A percentile compares a stretch with the other conserved stretches of the same genome.
Conservation (phyloP, 1,140 invertebrate species). For the Eubasilissa regina region DNA sequence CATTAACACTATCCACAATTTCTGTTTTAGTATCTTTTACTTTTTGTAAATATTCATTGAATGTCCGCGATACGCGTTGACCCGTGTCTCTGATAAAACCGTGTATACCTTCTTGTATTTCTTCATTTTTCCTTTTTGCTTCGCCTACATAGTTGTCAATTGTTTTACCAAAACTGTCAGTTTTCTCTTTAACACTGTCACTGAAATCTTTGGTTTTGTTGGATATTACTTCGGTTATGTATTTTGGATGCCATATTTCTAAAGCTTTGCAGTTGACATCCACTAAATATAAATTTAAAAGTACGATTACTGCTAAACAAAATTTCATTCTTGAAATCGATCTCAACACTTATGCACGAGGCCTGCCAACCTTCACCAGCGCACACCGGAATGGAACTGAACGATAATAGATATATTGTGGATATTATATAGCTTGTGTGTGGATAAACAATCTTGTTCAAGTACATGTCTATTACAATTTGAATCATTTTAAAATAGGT, state of each 20-base stretch:
- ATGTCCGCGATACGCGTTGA: slow-evolving; percentile 25
- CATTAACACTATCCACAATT: slow-evolving; percentile 17
- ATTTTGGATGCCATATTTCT: slow-evolving; percentile 49
- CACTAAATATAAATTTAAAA: slow-evolving; percentile 24
- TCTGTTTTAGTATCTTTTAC: slow-evolving; percentile 19
- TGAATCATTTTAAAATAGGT: too few species aligned
- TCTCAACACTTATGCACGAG: neutral
- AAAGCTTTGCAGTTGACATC: neutral
- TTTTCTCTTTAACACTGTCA: slow-evolving; percentile 34
- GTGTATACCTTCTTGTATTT: slow-evolving; percentile 37
- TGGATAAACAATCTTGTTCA: too few species aligned
- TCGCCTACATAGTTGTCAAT: slow-evolving; percentile 42
- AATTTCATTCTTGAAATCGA: slow-evolving; percentile 29
- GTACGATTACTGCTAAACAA: neutral
- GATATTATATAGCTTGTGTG: too few species aligned
- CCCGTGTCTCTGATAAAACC: slow-evolving; percentile 39
- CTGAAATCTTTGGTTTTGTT: slow-evolving; percentile 50
- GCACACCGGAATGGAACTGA: neutral
- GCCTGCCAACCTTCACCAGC: slow-evolving; percentile 3
- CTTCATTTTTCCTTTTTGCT: slow-evolving; percentile 40
- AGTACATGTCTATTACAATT: too few species aligned
- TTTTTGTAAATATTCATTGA: slow-evolving; percentile 39
- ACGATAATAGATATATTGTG: neutral
- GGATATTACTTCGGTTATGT: slow-evolving; percentile 38
- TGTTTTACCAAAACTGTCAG: slow-evolving; percentile 1